phyloP scores from a whole-genome alignment of 2,888 invertebrate species.

The Myathropa florea region DNA sequence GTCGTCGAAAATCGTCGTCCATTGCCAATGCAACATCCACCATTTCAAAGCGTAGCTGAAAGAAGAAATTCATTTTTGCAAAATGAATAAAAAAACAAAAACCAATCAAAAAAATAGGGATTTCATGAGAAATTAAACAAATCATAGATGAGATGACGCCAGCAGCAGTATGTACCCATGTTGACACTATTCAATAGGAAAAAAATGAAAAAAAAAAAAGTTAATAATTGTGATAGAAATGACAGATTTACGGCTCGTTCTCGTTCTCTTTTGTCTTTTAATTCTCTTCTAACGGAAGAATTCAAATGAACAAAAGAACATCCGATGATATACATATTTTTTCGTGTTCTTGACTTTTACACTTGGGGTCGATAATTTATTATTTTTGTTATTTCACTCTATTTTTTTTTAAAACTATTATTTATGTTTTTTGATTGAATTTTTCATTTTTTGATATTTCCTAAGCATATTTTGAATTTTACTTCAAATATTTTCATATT shows the following conservation, averaged over 20 bases:
- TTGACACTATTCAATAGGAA: slow-evolving; percentile 61
- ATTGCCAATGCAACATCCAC: slow-evolving; percentile 52
- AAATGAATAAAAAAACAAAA: slow-evolving; percentile 17
- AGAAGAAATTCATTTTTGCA: slow-evolving; percentile 31
- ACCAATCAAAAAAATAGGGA: slow-evolving; percentile 31
- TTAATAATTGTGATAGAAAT: slow-evolving; percentile 58
- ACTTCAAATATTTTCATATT: neutral
- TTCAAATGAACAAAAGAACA: slow-evolving; percentile 11
- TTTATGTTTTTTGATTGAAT: slow-evolving; percentile 21
- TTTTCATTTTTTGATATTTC: slow-evolving; percentile 21
- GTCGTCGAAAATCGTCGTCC: slow-evolving; percentile 58
- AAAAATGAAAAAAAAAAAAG: neutral
- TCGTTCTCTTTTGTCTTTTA: slow-evolving; percentile 47
- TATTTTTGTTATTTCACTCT: slow-evolving; percentile 9
- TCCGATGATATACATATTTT: neutral
- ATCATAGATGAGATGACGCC: slow-evolving; percentile 36
- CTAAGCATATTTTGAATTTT: slow-evolving; percentile 6
- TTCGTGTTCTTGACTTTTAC: slow-evolving; percentile 14
- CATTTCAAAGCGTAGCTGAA: slow-evolving; percentile 63
- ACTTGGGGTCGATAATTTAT: slow-evolving; percentile 61
- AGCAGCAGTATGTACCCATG: slow-evolving; percentile 13
- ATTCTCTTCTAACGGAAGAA: slow-evolving; percentile 36
- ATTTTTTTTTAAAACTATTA: slow-evolving; percentile 2
- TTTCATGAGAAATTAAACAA: slow-evolving; percentile 24
- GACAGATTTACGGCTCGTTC: slow-evolving; percentile 28